Base-by-base conservation (phyloP, 2,888 invertebrate species). In the Xanthostigma xanthostigma region DNA sequence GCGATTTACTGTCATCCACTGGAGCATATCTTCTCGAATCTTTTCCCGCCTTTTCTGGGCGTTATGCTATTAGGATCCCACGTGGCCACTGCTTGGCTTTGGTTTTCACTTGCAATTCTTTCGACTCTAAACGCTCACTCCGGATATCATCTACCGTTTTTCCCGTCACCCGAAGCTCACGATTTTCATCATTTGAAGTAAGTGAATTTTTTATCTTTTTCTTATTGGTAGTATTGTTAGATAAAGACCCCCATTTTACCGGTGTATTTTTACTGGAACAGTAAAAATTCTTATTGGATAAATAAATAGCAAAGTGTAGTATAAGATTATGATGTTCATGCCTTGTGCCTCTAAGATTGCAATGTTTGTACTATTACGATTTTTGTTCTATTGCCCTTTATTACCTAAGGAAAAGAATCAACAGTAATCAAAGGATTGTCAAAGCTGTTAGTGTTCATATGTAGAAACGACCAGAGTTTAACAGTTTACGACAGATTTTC, bases 151-250 rank as follows among this genome's bases (percentile, higher is more conserved):
- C 69, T 89, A 59, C 89, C 90, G 1, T 84, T 88, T 64, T 80
- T 88, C 62, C 85, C 86, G 8, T 86, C 86, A 41, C 86, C 89
- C 8, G 88, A 89, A 64, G 84, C 85, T 0, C 90, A 90, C 60
- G 90, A 90, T 66, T 90, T 83, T 64, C 90, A 90, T 64, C 90
- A 90, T 65, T 72, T 86, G 54, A 89, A 88, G 83, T 84, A 64
- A 73, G 74, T 64, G 46, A 27, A 27, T 27, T 27, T 17, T 41
- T 49, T 44, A 36, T 46, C 54, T 13, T 27, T 35, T 14, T 41
- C 17, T 12, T 12, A 37, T 37, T 41, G 10, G 40, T 40, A 17
- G 33, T 41, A 27, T 36, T 45, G 45, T 12, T 37, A 41, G 46
- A 12, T 45, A 27, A 39, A 12, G 27, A 12, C 10, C 11, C 8